Percentiles rank a stretch among this genome's conserved stretches.
phyloP scores from a whole-genome alignment of 1,140 invertebrate species.

The Anadara kagoshimensis region DNA sequence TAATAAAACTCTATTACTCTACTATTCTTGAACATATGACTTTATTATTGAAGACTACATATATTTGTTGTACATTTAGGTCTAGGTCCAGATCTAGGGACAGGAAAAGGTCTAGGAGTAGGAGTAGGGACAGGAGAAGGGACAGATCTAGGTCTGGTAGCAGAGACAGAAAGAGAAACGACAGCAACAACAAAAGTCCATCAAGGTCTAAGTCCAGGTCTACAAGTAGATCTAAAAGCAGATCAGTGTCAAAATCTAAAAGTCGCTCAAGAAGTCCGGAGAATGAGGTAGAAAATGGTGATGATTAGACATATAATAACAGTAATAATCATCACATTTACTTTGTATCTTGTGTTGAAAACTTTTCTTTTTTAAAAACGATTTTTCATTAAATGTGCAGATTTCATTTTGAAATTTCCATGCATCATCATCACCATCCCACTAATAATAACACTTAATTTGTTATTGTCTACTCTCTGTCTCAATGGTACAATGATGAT shows the following conservation, averaged over 20 bases:
- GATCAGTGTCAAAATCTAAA: conserved; percentile 37
- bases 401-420: too few species aligned
- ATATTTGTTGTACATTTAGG: conserved; percentile 14
- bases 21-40: background rate
- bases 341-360: too few species aligned
- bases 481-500: too few species aligned
- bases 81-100: conserved; percentile 40
- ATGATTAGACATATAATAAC: too few species aligned
- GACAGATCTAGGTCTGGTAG: conserved; percentile 46
- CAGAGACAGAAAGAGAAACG: conserved; percentile 37
- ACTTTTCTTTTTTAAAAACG: too few species aligned
- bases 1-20: background rate
- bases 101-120: conserved; percentile 43
- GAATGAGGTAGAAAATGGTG: too few species aligned
- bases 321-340: too few species aligned
- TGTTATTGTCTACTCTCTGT: too few species aligned
- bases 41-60: background rate
- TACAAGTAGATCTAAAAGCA: conserved; percentile 28
- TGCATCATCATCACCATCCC: too few species aligned
- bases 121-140: conserved; percentile 40
- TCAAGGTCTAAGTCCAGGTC: conserved; percentile 1
- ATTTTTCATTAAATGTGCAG: too few species aligned
- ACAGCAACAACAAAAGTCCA: conserved; percentile 35
- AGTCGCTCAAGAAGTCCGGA: conserved; percentile 45
- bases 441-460: too few species aligned